Evolutionary conservation across 2,888 invertebrate genomes (phyloP).

Genomic region (Sphaerophoria taeniata): DNA sequence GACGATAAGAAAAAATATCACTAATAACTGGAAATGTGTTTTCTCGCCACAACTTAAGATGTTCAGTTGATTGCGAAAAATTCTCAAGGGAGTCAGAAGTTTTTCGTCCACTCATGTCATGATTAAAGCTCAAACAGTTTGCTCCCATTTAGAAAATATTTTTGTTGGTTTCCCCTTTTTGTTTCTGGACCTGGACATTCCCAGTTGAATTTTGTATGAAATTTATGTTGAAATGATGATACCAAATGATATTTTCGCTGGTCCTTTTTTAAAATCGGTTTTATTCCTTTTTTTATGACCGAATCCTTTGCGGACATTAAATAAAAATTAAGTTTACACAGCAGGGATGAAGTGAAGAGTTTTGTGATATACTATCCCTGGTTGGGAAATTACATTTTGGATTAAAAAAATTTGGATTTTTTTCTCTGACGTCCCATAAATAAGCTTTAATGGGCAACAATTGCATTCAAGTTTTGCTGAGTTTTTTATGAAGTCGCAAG

Average conservation of each 20-base stretch:
- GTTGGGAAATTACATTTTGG: slow-evolving; percentile 32
- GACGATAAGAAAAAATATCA: slow-evolving; percentile 17
- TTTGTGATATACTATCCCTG: slow-evolving; percentile 14
- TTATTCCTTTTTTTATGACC: slow-evolving; percentile 24
- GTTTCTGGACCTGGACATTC: slow-evolving; percentile 15
- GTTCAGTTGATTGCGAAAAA: slow-evolving; percentile 17
- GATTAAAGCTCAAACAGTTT: slow-evolving; percentile 48
- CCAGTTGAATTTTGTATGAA: slow-evolving; percentile 31
- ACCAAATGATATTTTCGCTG: slow-evolving; percentile 4
- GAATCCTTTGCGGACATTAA: slow-evolving; percentile 46
- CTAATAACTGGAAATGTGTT: slow-evolving; percentile 45
- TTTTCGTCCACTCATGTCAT: slow-evolving; percentile 45
- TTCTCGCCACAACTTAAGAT: slow-evolving; percentile 34
- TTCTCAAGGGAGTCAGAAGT: slow-evolving; percentile 36
- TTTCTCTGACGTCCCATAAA: slow-evolving; percentile 62
- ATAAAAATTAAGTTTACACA: slow-evolving; percentile 52
- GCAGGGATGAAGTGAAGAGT: slow-evolving; percentile 13
- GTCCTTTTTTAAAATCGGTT: slow-evolving; percentile 30
- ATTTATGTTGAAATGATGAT: slow-evolving; percentile 54
- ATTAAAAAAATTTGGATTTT: slow-evolving; percentile 23
- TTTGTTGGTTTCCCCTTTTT: neutral
- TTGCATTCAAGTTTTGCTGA: slow-evolving; percentile 12
- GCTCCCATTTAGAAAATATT: slow-evolving; percentile 19
- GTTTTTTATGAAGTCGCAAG: no score
- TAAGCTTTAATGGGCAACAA: slow-evolving; percentile 58